Evolutionary conservation across 2,797 vertebrate species (phyloP).

Genomic region (Moxostoma hubbsi): DNA sequence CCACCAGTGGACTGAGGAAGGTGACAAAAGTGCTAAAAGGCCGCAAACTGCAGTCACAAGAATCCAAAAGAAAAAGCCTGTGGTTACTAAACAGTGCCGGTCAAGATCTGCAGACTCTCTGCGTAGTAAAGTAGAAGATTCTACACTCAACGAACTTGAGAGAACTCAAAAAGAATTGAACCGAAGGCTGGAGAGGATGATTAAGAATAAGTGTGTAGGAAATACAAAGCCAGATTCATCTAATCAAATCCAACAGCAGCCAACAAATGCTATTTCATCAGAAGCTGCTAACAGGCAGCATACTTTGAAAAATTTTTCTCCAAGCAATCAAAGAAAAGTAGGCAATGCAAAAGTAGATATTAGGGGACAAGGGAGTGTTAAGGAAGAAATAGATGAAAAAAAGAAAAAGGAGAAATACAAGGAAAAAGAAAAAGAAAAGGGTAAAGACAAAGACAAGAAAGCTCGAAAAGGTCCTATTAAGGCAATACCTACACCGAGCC

Average conservation of each 20-base stretch:
- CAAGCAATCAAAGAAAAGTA: conserved; percentile 77
- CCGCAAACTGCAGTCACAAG: conserved; percentile 70
- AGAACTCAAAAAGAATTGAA: conserved; percentile 87
- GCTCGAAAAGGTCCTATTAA: conserved; percentile 59
- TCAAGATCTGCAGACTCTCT: conserved; percentile 89
- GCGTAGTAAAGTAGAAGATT: conserved; percentile 83
- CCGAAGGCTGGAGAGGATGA: conserved; percentile 81
- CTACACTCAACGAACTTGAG: conserved; percentile 85
- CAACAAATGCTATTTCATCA: conserved; percentile 52
- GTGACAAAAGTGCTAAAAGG: conserved; percentile 68
- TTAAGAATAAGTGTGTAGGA: conserved; percentile 62
- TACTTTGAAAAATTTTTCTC: conserved; percentile 72
- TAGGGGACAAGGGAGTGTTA: conserved; percentile 56
- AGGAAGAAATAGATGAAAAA: conserved; percentile 50
- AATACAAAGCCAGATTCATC: conserved; percentile 51
- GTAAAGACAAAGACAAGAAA: conserved; percentile 18
- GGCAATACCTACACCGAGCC: conserved; percentile 66
- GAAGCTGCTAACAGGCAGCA: conserved; percentile 71
- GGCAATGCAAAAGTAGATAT: conserved; percentile 60
- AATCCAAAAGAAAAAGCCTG: conserved; percentile 70
- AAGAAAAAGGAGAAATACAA: conserved; percentile 57
- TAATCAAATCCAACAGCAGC: conserved; percentile 68
- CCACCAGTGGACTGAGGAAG: conserved; percentile 84
- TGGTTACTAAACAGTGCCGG: conserved; percentile 72
- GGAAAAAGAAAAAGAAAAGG: conserved; percentile 51